A percentile compares a stretch with the other conserved stretches of the same genome.
These are phyloP conservation scores for Clinocottus analis DNA, from an alignment of 2,113 vertebrate species.

Conservation along the genomic window DNA sequence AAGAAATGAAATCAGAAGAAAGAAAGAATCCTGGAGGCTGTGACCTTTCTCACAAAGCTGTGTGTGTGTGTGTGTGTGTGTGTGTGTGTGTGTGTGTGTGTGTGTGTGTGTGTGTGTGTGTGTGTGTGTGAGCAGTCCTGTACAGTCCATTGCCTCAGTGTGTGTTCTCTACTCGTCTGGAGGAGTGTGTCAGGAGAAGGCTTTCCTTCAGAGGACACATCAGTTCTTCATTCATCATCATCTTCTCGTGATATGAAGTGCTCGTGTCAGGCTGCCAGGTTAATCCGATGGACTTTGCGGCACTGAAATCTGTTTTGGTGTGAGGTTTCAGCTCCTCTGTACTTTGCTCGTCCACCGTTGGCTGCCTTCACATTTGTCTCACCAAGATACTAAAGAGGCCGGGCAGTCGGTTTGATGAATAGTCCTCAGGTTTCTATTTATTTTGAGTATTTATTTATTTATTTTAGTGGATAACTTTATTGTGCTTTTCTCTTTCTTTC, in stretches of 20 bases:
- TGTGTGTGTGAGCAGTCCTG: slow-evolving; percentile 32
- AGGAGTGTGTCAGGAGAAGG: slow-evolving; percentile 31
- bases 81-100: slow-evolving; percentile 39
- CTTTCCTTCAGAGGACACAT: slow-evolving; percentile 68
- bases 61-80: slow-evolving; percentile 36
- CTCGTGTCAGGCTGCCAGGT: slow-evolving; percentile 57
- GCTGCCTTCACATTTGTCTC: slow-evolving; percentile 65
- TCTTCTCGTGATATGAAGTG: slow-evolving; percentile 61
- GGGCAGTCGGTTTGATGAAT: slow-evolving; percentile 63
- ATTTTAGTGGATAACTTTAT: slow-evolving; percentile 64
- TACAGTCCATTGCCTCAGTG: slow-evolving; percentile 30
- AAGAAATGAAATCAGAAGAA: neutral
- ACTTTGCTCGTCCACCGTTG: slow-evolving; percentile 60
- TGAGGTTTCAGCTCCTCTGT: slow-evolving; percentile 31
- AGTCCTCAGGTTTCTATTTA: slow-evolving; percentile 83
- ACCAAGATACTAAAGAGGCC: slow-evolving; percentile 46
- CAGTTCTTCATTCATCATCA: slow-evolving; percentile 47
- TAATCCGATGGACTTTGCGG: slow-evolving; percentile 49
- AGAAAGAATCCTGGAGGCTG: too few species aligned
- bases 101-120: slow-evolving; percentile 14
- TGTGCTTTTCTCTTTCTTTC: slow-evolving; percentile 36
- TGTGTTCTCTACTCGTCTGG: slow-evolving; percentile 31
- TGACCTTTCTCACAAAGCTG: too few species aligned
- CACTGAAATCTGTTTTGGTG: slow-evolving; percentile 48
- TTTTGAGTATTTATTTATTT: slow-evolving; percentile 82